Percentiles rank a stretch among this genome's conserved stretches.
Conservation (phyloP, 2,888 invertebrate species). For the Brachynemurus nebulosus region DNA sequence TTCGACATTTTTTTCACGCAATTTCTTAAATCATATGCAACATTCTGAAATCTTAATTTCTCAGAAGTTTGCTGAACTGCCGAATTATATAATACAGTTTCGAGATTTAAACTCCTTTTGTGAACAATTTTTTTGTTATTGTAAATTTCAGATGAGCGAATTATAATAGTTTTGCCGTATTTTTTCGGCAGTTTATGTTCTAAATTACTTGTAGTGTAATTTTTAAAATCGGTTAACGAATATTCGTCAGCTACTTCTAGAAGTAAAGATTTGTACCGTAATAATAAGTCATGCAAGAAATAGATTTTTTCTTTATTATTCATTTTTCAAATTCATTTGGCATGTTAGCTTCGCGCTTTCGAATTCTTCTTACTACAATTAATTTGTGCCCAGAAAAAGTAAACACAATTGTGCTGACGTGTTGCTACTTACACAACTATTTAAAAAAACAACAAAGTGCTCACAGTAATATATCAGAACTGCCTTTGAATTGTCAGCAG, state of each 20-base stretch:
- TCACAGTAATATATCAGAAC: too few relatives aligned
- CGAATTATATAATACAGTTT: not conserved
- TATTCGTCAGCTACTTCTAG: not conserved
- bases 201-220: not conserved
- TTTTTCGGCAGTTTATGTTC: not conserved
- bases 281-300: slow-evolving; percentile 2
- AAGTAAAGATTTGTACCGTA: slow-evolving; percentile 2
- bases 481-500: too few relatives aligned
- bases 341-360: too few relatives aligned
- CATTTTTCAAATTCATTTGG: too few relatives aligned
- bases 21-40: slow-evolving; percentile 2
- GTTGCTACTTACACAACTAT: too few relatives aligned
- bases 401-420: too few relatives aligned
- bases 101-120: not conserved
- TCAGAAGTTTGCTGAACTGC: not conserved
- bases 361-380: too few relatives aligned
- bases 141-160: not conserved
- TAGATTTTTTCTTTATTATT: not conserved
- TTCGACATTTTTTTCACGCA: not conserved
- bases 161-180: not conserved
- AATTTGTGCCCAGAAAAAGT: too few relatives aligned
- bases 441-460: too few relatives aligned
- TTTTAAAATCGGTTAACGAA: not conserved
- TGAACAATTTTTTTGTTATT: slow-evolving; percentile 4
- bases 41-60: not conserved